A percentile compares a stretch with the other conserved stretches of the same genome.
Evolutionary conservation across 2,888 invertebrate genomes (phyloP).

Genomic region (Nowickia ferox): DNA sequence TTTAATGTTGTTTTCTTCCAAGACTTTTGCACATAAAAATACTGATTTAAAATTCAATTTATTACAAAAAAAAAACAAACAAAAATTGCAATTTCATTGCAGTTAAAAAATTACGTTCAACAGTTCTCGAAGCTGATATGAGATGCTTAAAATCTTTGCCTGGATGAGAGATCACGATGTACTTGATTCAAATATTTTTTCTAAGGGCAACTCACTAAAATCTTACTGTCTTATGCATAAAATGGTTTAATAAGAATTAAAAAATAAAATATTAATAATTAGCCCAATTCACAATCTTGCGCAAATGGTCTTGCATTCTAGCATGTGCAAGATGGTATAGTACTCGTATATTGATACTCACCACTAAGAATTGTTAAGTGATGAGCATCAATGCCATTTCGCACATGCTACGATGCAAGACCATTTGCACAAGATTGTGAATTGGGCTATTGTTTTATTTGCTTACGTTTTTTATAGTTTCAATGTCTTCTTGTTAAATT

Average conservation of each 20-base stretch:
- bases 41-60: not conserved
- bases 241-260: not conserved
- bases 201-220: too few species aligned
- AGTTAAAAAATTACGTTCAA: not conserved
- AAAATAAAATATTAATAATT: constrained; percentile 37
- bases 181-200: too few species aligned
- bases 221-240: too few species aligned
- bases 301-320: too few species aligned
- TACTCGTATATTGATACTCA: too few species aligned
- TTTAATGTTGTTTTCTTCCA: not conserved
- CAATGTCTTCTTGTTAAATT: not conserved
- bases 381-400: too few species aligned
- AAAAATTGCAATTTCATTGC: not conserved
- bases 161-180: not conserved
- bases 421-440: too few species aligned
- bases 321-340: too few species aligned
- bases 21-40: not conserved
- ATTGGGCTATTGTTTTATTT: not conserved
- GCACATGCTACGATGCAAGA: too few species aligned
- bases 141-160: not conserved
- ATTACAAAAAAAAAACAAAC: not conserved
- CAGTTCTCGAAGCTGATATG: not conserved
- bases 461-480: constrained; percentile 30
- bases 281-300: too few species aligned
- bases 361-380: too few species aligned